A percentile compares a stretch with the other conserved stretches of the same genome.
Evolutionary conservation across 1,140 invertebrate species (phyloP).

Genomic region (Ceratosolen solmsi): DNA sequence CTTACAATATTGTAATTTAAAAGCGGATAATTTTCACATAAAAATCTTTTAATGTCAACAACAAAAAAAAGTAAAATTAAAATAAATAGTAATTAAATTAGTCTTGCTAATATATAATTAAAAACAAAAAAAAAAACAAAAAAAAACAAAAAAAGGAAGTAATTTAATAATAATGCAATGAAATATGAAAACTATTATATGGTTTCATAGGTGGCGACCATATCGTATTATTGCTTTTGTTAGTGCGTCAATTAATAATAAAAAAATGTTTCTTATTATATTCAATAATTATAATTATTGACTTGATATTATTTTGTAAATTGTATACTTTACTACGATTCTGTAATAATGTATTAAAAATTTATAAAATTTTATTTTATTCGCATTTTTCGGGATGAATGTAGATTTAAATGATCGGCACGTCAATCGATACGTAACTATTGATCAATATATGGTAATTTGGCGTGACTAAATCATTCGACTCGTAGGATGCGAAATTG

Average conservation of each 20-base stretch:
- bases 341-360: neutral
- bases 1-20: neutral
- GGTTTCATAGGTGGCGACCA: neutral
- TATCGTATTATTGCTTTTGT: neutral
- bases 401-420: neutral
- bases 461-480: neutral
- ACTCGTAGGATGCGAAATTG: neutral
- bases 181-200: neutral
- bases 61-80: neutral
- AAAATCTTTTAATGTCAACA: neutral
- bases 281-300: neutral
- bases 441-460: neutral
- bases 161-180: neutral
- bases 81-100: neutral
- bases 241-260: neutral
- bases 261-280: neutral
- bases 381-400: neutral
- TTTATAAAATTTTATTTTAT: neutral
- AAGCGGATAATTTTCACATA: neutral
- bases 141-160: neutral
- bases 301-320: neutral
- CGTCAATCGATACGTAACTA: neutral
- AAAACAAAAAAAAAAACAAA: too few relatives aligned
- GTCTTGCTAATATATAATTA: too few relatives aligned
- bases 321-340: neutral